These are phyloP conservation scores for Spea multiplicata DNA, from an alignment of 2,113 vertebrate genomes.

Conservation along the genomic window DNA sequence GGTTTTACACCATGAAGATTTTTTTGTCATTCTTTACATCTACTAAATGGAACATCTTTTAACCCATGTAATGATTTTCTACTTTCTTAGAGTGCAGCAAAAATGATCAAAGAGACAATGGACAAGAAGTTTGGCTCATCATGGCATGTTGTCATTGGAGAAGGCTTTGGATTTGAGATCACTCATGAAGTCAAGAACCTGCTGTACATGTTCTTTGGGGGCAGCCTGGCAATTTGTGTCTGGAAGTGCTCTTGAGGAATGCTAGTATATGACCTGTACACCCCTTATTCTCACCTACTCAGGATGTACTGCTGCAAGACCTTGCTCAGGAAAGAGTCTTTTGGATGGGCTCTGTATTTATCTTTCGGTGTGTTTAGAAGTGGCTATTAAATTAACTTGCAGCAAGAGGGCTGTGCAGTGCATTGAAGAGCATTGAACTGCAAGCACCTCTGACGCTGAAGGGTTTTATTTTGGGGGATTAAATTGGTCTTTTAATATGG, in stretches of 20 bases:
- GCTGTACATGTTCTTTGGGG: constrained; percentile 97
- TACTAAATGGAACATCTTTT: too few relatives aligned
- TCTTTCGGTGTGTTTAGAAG: constrained; percentile 25
- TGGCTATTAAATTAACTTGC: constrained; percentile 12
- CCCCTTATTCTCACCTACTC: constrained; percentile 33
- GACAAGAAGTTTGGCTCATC: constrained; percentile 98
- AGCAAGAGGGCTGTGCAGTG: constrained; percentile 30
- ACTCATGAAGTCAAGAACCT: constrained; percentile 95
- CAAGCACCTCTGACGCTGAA: constrained; percentile 27
- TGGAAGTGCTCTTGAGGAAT: constrained; percentile 93
- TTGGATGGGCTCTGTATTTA: constrained; percentile 35
- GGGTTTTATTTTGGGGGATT: not conserved
- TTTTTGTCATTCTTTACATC: too few relatives aligned
- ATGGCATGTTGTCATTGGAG: constrained; percentile 96
- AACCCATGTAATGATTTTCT: not conserved
- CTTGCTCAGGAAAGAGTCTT: constrained; percentile 46
- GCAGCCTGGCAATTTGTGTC: constrained; percentile 90
- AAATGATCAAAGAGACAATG: constrained; percentile 99
- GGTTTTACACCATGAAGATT: too few relatives aligned
- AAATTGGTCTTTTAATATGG: constrained; percentile 22
- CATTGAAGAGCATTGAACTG: constrained; percentile 8
- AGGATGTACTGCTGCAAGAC: constrained; percentile 45
- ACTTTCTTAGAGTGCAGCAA: constrained; percentile 82
- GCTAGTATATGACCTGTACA: not conserved
- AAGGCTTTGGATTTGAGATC: constrained; percentile 94